Evolutionary conservation across 2,113 vertebrate genomes (phyloP).

Genomic region (Grammomys surdaster): DNA sequence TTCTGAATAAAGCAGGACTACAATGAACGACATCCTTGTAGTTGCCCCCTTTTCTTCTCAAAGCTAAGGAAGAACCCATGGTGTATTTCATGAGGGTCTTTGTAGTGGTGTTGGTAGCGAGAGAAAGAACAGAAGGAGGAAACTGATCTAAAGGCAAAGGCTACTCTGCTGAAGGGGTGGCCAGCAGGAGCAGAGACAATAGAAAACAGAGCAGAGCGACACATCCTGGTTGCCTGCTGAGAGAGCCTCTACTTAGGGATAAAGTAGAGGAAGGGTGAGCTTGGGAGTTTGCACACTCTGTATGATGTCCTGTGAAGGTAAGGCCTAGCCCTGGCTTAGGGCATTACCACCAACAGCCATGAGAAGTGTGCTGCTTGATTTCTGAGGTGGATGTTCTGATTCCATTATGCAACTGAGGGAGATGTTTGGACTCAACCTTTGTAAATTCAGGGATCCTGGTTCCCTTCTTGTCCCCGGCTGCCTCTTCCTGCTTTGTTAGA

Average conservation of each 20-base stretch:
- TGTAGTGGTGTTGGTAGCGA: neutral
- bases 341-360: neutral
- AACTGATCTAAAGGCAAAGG: neutral
- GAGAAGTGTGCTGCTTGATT: neutral
- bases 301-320: neutral
- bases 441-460: neutral
- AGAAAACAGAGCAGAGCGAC: neutral
- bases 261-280: neutral
- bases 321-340: neutral
- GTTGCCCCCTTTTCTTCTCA: neutral
- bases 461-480: fast-evolving
- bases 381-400: neutral
- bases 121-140: neutral
- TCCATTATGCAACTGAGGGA: neutral
- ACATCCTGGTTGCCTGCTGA: neutral
- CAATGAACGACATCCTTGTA: conserved; percentile 13
- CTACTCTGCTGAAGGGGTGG: neutral
- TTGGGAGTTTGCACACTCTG: too few relatives aligned
- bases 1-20: neutral
- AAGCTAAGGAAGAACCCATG: neutral
- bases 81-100: neutral
- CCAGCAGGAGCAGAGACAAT: neutral
- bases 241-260: neutral
- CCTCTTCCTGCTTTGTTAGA: neutral
- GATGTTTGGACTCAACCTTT: neutral